Evolutionary conservation across 2,888 invertebrate genomes (phyloP), one percentile per base, ranked within the genome.

Genomic region (Machimus atricapillus): DNA sequence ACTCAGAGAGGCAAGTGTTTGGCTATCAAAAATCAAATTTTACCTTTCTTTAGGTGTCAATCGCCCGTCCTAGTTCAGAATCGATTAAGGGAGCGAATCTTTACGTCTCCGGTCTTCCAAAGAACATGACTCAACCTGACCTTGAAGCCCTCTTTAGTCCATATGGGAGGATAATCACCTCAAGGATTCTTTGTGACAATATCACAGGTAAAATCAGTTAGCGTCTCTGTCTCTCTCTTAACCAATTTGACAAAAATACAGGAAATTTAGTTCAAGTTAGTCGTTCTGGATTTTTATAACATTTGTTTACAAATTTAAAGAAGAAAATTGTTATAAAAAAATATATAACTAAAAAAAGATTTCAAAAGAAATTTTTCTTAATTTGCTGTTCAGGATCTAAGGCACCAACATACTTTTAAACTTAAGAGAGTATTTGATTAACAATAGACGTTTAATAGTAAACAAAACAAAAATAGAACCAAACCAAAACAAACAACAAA

Each of bases 21-120:
- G 37, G 8, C 12, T 8, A 76, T 76, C n/a, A 12, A 19, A 37
- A 40, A n/a, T 19, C 4, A 31, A 81, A 81, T 34, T n/a, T 27
- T 81, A 34, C 5, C 19, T 8, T 66, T 23, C 19, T 83, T 23
- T 76, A 92, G 92, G 93, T 93, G 90, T 98, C 98, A 90, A 96
- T 97, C 93, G 98, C 98, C 90, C 95, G 98, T 92, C 98, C 98
- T 90, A 97, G 97, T 93, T 97, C 97, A 91, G 98, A 98, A 94
- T 96, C 97, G 90, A 98, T 98, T 92, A 98, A 98, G 94, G 98
- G 98, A 91, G 98, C 98, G 90, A 98, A 98, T 93, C 94, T 98
- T 89, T 98, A 98, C 93, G 98, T 98, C 89, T 97, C 97, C 90
- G 98, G 98, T 90, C 94, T 98, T 91, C 97, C 98, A 90, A 97